phyloP scores from a whole-genome alignment of 2,888 invertebrate species.

The Gisinianus flammeolus region DNA sequence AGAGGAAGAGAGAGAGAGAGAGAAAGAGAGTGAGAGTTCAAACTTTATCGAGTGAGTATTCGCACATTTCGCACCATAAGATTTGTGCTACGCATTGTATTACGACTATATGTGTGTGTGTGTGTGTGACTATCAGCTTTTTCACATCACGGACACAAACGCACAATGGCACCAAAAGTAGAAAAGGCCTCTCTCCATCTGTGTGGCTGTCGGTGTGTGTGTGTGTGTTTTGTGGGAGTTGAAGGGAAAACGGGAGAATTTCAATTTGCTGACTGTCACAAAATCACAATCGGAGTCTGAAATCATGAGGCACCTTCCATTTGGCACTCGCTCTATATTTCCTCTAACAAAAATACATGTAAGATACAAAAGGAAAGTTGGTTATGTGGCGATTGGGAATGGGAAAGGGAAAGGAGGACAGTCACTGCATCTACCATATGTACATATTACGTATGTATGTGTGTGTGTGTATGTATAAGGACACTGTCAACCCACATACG shows the following conservation, averaged over 20 bases:
- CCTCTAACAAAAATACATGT: background rate
- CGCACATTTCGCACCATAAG: too few species aligned
- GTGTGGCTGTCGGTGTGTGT: background rate
- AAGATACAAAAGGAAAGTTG: background rate
- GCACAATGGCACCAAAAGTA: too few species aligned
- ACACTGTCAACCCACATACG: background rate
- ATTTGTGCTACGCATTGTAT: too few species aligned
- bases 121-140: too few species aligned
- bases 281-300: slow-evolving; percentile 5
- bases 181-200: too few species aligned
- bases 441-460: background rate
- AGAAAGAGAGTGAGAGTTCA: too few species aligned
- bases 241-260: slow-evolving; percentile 8
- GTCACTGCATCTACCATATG: too few species aligned
- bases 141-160: too few species aligned
- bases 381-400: background rate
- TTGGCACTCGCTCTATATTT: background rate
- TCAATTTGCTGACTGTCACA: slow-evolving; percentile 17
- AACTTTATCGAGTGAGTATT: too few species aligned
- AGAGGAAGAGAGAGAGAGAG: too few species aligned
- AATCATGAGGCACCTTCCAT: background rate
- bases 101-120: too few species aligned
- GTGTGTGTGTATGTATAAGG: background rate
- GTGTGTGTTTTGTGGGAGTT: background rate
- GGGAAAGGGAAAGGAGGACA: too few species aligned